Base-by-base conservation (phyloP, 2,888 invertebrate genomes). In the Apodemia hepburni region DNA sequence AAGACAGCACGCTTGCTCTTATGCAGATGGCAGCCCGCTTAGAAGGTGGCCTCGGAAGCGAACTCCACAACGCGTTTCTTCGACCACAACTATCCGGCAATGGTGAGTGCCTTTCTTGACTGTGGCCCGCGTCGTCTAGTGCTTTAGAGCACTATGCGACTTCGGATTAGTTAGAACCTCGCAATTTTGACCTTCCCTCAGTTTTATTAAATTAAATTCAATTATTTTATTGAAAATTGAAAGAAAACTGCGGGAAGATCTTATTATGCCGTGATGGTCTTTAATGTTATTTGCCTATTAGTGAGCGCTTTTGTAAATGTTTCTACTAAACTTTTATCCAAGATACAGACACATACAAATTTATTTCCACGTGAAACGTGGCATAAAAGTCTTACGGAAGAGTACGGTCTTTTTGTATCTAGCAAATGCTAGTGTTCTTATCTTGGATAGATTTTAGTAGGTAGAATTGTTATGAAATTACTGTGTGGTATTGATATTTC, bases 21-120 rank as follows among this genome's bases (percentile, higher is more conserved):
- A n/a, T 92, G 85, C 91, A 92, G 83, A 92, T 94, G 92, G 92
- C 92, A 64, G 92, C 92, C 70, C 85, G 92, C 45, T 87, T 94
- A 62, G 94, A 94, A 74, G 90, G 93, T 71, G 92, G 93, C 79
- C 78, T 87, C 71, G 85, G 85, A 71, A 81, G 81, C 68, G 90
- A 90, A 67, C 85, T 91, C 58, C 90, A 90, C 89, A 87, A 78
- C 83, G 89, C 91, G 72, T 91, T 91, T 79, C 83, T 92, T 74
- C 82, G 92, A 71, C 91, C 91, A 35, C 91, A 92, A 71, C 89
- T 91, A 79, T 87, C 92, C 74, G 90, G 92, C 82, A 92, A 92
- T 80, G 92, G 92, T 92, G 92, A 92, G 92, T 92, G 92, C 79
- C 87, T 88, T 69, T 88, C 89, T 83, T 92, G 92, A 90, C 80